A percentile compares a stretch with the other conserved stretches of the same genome.
Evolutionary conservation across 2,797 vertebrate species (phyloP).

Genomic region (Enteromius viviparus): DNA sequence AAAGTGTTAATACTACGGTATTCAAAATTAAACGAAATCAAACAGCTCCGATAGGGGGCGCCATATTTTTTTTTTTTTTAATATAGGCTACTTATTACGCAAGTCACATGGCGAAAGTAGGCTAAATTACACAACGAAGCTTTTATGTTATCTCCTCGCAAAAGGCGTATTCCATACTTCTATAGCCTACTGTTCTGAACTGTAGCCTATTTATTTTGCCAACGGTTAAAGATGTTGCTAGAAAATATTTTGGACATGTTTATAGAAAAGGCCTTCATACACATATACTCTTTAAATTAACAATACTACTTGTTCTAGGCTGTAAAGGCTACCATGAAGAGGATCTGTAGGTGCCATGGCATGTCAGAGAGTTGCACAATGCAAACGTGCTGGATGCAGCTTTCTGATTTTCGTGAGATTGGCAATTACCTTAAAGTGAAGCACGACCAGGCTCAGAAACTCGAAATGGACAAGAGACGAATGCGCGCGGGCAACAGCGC

Average conservation of each 20-base stretch:
- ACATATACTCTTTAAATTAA: neutral
- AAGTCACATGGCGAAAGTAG: neutral
- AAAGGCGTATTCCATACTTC: neutral
- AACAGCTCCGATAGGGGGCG: neutral
- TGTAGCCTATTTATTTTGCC: neutral
- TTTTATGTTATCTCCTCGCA: neutral
- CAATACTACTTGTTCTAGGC: constrained; percentile 75
- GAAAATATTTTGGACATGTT: neutral
- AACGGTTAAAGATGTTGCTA: neutral
- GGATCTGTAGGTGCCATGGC: constrained; percentile 93
- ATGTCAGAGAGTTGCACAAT: constrained; percentile 96
- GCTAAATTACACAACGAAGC: neutral
- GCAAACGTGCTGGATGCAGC: constrained; percentile 97
- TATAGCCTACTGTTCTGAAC: neutral
- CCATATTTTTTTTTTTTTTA: neutral
- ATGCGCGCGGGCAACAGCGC: constrained; percentile 89
- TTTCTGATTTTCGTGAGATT: constrained; percentile 89
- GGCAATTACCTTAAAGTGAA: constrained; percentile 92
- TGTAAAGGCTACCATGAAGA: constrained; percentile 90
- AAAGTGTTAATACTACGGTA: neutral
- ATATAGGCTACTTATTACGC: neutral
- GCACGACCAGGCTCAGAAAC: constrained; percentile 86
- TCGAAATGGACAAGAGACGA: constrained; percentile 90
- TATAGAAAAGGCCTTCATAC: neutral
- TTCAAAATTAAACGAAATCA: neutral